Conservation (phyloP, 2,888 invertebrate species). For the Endomychus coccineus region DNA sequence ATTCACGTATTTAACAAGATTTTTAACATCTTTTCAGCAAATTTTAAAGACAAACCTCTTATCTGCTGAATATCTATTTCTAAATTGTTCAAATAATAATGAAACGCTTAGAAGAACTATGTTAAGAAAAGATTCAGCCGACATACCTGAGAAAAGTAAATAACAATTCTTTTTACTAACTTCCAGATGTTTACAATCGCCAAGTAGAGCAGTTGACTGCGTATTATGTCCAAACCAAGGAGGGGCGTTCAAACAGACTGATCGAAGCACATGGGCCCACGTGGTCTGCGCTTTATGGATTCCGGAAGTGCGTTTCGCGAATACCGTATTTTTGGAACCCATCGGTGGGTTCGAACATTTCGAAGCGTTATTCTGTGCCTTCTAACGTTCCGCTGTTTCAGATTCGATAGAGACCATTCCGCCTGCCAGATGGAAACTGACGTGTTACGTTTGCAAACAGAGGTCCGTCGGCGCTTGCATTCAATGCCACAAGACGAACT, state of each 20-base stretch:
- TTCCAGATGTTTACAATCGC: slow-evolving; percentile 91
- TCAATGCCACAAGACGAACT: slow-evolving; percentile 94
- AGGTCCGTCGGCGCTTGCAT: slow-evolving; percentile 92
- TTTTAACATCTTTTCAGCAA: too few species aligned
- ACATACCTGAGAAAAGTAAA: too few species aligned
- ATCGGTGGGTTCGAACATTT: slow-evolving; percentile 53
- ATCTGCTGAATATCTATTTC: too few species aligned
- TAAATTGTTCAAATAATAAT: too few species aligned
- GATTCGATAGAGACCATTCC: slow-evolving; percentile 96
- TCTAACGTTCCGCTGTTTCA: slow-evolving; percentile 26
- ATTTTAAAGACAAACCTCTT: too few species aligned
- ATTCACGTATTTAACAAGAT: too few species aligned
- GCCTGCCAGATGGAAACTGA: slow-evolving; percentile 90
- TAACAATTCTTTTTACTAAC: too few species aligned
- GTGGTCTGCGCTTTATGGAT: slow-evolving; percentile 99
- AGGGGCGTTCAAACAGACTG: slow-evolving; percentile 98
- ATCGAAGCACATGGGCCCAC: slow-evolving; percentile 93
- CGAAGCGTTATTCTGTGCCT: slow-evolving; percentile 1
- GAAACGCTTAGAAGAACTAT: too few species aligned
- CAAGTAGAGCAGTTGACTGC: slow-evolving; percentile 92
- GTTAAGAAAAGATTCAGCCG: too few species aligned
- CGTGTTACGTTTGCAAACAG: slow-evolving; percentile 94
- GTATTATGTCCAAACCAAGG: slow-evolving; percentile 97
- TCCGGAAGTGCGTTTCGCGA: slow-evolving; percentile 96
- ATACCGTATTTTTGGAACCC: slow-evolving; percentile 95